Base-by-base conservation (phyloP, 2,888 invertebrate species). In the Lottia gigantea region DNA sequence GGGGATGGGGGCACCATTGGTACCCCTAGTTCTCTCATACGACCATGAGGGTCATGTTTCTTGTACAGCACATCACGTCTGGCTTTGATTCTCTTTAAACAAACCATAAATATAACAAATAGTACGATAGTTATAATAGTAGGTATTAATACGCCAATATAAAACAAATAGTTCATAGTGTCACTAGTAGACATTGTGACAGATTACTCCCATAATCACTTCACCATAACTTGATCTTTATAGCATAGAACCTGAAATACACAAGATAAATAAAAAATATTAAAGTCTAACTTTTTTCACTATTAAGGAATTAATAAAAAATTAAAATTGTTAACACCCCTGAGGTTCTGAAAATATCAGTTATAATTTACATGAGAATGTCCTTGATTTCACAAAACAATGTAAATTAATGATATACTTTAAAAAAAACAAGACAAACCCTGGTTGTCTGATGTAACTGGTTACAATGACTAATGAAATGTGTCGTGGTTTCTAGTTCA, bases 141-240 rank as follows among this genome's bases (percentile, higher is more conserved):
- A 23, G 87, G 87, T 66, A 86, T 76, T 55, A 87, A 74, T 62
- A 87, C 84, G 64, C 87, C 87, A 62, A 86, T 79, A 74, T 85
- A 82, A 75, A 87, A 87, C 71, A 86, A 74, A 63, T 79, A 79
- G 72, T 80, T 82, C 76, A 84, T 78, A 46, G 74, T 80, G 70
- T 78, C 73, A 64, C 70, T 70, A 64, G 77, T 71, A 69, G 76
- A 77, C 79, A 80, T 77, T 55, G 11, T 55, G 55, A 55, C 55
- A 23, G 55, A 11, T 55, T 23, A 55, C 55, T 23, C 55, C 55
- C 55, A 55, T 55, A 23, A 55, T 55, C 14, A 55, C 19, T 23
- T 19, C 55, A 19, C 2, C 19, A 55, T 55, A 55, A 55, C 40
- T 8, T 40, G 2, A 40, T 40, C 40, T 40, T 40, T 40, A 40